phyloP scores from a whole-genome alignment of 2,888 invertebrate genomes.

The Tetranychus piercei region DNA sequence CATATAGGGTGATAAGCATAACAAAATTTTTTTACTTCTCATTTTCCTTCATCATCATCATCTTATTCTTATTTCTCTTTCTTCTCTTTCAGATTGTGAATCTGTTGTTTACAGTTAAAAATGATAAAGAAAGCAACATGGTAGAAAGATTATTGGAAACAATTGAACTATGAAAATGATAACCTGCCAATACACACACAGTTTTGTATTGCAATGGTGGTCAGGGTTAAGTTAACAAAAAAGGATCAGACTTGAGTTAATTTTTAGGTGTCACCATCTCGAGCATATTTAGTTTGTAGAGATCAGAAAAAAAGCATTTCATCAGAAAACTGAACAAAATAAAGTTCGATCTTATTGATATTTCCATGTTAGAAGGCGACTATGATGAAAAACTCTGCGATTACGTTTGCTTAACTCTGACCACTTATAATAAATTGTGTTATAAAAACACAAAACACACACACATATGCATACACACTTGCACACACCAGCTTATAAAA shows the following conservation, averaged over 20 bases:
- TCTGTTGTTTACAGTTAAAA: not conserved
- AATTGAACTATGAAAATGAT: not conserved
- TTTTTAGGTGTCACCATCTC: no score
- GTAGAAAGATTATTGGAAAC: not conserved
- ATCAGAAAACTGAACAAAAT: no score
- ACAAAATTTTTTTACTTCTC: not conserved
- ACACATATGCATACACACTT: no score
- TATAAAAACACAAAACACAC: not conserved
- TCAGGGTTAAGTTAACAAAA: no score
- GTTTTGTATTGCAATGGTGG: not conserved
- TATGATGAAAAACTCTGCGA: no score
- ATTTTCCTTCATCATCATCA: not conserved
- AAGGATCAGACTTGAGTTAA: no score
- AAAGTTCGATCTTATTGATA: no score
- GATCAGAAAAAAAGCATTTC: no score
- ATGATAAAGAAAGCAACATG: not conserved
- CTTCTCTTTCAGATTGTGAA: not conserved
- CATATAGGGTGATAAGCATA: not conserved
- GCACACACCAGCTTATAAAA: not conserved
- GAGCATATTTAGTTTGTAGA: no score
- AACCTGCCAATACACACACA: not conserved
- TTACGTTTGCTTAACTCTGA: no score
- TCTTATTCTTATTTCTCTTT: not conserved
- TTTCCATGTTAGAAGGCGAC: no score
- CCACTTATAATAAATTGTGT: not conserved